phyloP scores from a whole-genome alignment of 2,113 vertebrate genomes.

The Otolemur garnettii region DNA sequence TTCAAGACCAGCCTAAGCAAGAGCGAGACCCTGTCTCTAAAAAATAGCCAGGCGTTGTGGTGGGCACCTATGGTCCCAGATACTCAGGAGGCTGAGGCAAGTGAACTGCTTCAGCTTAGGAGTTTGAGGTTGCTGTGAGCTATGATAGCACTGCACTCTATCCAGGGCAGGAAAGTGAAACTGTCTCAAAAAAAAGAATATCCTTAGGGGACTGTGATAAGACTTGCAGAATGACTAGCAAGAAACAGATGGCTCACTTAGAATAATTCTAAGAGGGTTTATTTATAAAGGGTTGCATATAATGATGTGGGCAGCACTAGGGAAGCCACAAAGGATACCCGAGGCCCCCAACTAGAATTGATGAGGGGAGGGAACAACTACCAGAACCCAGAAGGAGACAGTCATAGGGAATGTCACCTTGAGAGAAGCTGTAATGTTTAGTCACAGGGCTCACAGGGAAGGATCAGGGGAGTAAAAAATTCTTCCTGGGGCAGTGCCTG shows the following conservation, averaged over 20 bases:
- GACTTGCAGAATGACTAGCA: constrained; percentile 4
- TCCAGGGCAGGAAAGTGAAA: too few relatives aligned
- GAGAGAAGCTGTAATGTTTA: neutral
- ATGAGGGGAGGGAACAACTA: neutral
- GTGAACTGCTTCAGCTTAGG: too few relatives aligned
- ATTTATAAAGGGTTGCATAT: neutral
- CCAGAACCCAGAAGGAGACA: neutral
- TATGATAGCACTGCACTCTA: too few relatives aligned
- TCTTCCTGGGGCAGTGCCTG: too few relatives aligned
- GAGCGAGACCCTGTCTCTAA: too few relatives aligned
- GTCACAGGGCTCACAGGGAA: neutral
- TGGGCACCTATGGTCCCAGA: too few relatives aligned
- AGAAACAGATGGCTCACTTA: neutral
- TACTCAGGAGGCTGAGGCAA: too few relatives aligned
- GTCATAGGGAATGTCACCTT: neutral
- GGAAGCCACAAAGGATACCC: neutral
- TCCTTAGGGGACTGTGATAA: neutral
- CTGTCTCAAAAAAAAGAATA: neutral
- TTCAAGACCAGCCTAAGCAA: too few relatives aligned
- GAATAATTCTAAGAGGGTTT: neutral
- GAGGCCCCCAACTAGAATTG: neutral
- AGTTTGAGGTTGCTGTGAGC: too few relatives aligned
- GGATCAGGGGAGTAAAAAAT: neutral
- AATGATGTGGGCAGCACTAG: neutral
- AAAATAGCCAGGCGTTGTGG: too few relatives aligned